Evolutionary conservation across 1,140 invertebrate species (phyloP).

Genomic region (Eciton burchellii): DNA sequence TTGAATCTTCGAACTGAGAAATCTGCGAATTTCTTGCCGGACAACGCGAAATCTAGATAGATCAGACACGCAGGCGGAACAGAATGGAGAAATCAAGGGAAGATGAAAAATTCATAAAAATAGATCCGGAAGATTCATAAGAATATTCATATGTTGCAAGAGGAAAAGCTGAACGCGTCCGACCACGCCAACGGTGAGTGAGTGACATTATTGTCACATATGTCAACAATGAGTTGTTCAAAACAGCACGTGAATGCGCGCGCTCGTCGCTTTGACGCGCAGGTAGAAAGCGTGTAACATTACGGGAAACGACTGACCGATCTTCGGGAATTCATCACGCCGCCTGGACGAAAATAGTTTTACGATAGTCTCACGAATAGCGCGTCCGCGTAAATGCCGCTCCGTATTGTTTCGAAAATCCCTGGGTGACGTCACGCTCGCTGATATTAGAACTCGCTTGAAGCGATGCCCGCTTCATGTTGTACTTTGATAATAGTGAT

Average conservation of each 20-base stretch:
- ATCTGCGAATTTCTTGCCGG: too few species aligned
- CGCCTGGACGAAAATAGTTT: constrained; percentile 8
- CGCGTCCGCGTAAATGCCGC: not conserved
- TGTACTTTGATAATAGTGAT: not conserved
- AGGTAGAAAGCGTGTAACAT: constrained; percentile 72
- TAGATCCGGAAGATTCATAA: too few species aligned
- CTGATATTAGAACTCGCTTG: constrained; percentile 7
- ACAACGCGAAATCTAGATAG: too few species aligned
- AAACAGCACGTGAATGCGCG: too few species aligned
- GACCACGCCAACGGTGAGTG: too few species aligned
- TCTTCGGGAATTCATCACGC: constrained; percentile 46
- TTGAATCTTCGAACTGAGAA: not conserved
- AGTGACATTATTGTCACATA: too few species aligned
- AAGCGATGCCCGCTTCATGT: not conserved
- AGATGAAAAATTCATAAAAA: too few species aligned
- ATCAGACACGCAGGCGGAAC: not conserved
- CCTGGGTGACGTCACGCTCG: not conserved
- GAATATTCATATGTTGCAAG: too few species aligned
- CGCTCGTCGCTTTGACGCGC: constrained; percentile 30
- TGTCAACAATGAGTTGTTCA: too few species aligned
- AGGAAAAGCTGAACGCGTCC: not conserved
- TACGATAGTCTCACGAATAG: not conserved
- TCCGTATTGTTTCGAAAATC: not conserved
- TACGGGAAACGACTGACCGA: constrained; percentile 61
- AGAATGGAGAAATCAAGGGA: not conserved